Conservation (phyloP, 1,140 invertebrate genomes). For the Drosophila ananassae region DNA sequence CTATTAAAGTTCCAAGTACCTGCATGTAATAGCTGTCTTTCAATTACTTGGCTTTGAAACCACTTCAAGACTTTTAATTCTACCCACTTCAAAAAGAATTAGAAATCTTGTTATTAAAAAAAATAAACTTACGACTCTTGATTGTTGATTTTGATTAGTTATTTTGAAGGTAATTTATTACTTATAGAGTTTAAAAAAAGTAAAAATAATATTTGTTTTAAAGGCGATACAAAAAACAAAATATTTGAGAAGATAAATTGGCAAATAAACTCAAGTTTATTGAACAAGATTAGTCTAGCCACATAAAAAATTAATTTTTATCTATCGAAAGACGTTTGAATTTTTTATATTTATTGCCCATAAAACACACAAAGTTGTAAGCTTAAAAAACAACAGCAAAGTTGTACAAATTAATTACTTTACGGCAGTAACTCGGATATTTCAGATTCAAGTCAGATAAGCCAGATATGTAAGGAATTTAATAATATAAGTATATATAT, state of each 20-base stretch:
- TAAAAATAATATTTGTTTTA: no score
- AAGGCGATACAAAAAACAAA: neutral
- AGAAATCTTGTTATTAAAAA: slow-evolving; percentile 1
- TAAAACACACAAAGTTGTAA: neutral
- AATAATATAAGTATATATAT: no score
- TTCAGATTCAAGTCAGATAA: no score
- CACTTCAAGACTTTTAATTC: slow-evolving; percentile 19
- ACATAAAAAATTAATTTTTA: neutral
- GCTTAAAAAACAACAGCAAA: neutral
- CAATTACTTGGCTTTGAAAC: slow-evolving; percentile 5
- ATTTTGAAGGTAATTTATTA: neutral
- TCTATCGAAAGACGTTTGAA: neutral
- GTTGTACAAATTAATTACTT: neutral
- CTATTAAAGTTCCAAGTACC: slow-evolving; percentile 9
- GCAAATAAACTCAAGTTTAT: neutral
- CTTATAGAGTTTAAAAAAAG: no score
- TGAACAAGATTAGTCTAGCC: neutral
- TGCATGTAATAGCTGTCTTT: neutral
- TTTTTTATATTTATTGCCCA: neutral
- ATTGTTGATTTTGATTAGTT: neutral
- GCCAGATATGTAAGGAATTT: no score
- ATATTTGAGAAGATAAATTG: neutral
- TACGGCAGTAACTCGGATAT: neutral
- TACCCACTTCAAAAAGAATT: slow-evolving; percentile 6
- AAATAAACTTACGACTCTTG: slow-evolving; percentile 7